Conservation (phyloP, 2,113 vertebrate species). For the Choloepus hoffmanni region DNA sequence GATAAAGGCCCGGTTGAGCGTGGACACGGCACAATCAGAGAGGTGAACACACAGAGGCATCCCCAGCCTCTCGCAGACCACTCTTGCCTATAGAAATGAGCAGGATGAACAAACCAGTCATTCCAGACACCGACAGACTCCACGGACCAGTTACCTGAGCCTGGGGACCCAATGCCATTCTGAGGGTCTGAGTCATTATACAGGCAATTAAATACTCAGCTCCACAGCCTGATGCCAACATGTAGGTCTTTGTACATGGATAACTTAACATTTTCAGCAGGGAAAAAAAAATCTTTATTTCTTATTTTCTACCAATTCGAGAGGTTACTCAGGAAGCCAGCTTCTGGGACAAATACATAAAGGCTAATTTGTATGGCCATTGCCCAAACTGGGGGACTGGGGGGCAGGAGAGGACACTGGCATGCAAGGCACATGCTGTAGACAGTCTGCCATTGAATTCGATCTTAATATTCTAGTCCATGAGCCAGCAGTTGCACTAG, state of each 20-base stretch:
- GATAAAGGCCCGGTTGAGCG: not conserved
- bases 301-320: constrained; percentile 72
- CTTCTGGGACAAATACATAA: constrained; percentile 78
- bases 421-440: constrained; percentile 75
- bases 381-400: constrained; percentile 29
- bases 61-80: not conserved
- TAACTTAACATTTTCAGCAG: not conserved
- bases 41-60: not conserved
- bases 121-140: not conserved
- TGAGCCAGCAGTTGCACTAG: constrained; percentile 83
- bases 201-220: not conserved
- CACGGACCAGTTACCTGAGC: not conserved
- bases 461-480: constrained; percentile 85
- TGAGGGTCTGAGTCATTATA: not conserved
- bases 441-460: constrained; percentile 83
- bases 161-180: not conserved
- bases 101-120: not conserved
- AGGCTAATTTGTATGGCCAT: constrained; percentile 83
- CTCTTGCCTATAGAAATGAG: not conserved
- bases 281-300: not conserved
- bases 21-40: not conserved
- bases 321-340: constrained; percentile 79
- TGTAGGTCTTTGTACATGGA: not conserved
- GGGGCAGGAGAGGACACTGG: not conserved
- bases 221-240: not conserved